Evolutionary conservation across 2,888 invertebrate species (phyloP).

Genomic region (Drosophila meridiana): DNA sequence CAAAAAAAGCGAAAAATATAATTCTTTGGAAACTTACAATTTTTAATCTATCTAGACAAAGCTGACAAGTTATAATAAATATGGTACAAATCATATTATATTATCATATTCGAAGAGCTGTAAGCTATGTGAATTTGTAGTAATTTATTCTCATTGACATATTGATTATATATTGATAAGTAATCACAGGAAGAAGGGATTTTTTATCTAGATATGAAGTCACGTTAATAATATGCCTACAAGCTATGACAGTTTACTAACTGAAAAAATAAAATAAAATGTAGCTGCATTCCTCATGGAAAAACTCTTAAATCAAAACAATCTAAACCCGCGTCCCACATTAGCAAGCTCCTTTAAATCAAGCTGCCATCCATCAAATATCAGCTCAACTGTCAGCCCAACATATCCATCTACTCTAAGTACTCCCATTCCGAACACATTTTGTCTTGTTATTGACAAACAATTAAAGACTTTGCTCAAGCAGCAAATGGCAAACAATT

Average conservation of each 20-base stretch:
- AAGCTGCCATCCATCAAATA: neutral
- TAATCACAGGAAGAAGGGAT: no score
- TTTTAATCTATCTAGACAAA: no score
- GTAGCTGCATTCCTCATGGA: neutral
- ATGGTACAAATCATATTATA: no score
- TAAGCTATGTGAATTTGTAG: no score
- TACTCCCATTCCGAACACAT: no score
- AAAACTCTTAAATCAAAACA: neutral
- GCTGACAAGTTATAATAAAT: no score
- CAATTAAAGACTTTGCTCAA: constrained; percentile 1
- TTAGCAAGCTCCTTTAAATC: neutral
- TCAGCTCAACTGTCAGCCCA: neutral
- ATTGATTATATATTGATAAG: no score
- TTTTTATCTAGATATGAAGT: neutral
- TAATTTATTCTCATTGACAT: no score
- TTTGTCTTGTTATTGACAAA: neutral
- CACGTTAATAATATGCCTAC: neutral
- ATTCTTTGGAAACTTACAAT: neutral
- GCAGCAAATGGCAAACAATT: constrained; percentile 12
- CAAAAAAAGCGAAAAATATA: neutral
- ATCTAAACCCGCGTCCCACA: neutral
- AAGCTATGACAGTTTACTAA: neutral
- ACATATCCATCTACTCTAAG: neutral
- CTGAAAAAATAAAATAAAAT: neutral
- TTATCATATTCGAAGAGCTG: no score